phyloP scores from a whole-genome alignment of 1,140 invertebrate species.

The Colletes latitarsis region DNA sequence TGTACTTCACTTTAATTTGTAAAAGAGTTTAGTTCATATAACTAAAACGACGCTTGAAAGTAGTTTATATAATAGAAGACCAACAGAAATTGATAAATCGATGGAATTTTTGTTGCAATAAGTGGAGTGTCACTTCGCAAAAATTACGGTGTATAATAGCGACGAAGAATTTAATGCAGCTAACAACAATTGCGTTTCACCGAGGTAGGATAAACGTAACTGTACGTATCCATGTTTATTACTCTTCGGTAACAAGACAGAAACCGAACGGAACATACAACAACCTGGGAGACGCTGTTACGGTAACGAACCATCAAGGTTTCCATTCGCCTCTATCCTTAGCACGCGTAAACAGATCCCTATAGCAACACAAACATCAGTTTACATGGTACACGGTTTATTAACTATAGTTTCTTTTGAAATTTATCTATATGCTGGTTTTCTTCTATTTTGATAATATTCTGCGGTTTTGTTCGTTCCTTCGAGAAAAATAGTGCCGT shows the following conservation, averaged over 20 bases:
- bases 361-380: conserved; percentile 15
- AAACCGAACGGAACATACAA: conserved; percentile 19
- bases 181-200: conserved; percentile 21
- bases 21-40: no score
- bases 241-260: conserved; percentile 54
- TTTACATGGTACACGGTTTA: background rate
- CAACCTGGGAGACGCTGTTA: conserved; percentile 39
- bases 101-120: no score
- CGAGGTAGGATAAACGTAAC: conserved; percentile 48
- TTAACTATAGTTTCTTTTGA: conserved; percentile 21
- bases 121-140: no score
- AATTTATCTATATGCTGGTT: conserved; percentile 28
- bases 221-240: conserved; percentile 62
- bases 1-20: no score
- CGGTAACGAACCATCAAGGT: conserved; percentile 57
- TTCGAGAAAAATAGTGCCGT: background rate
- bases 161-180: conserved; percentile 39
- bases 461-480: background rate
- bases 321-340: conserved; percentile 33
- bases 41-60: no score
- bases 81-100: no score
- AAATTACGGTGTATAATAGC: background rate
- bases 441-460: conserved; percentile 27
- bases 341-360: conserved; percentile 24
- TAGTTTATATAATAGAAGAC: no score